phyloP scores from a whole-genome alignment of 1,140 invertebrate species.

The Aricia agestis region DNA sequence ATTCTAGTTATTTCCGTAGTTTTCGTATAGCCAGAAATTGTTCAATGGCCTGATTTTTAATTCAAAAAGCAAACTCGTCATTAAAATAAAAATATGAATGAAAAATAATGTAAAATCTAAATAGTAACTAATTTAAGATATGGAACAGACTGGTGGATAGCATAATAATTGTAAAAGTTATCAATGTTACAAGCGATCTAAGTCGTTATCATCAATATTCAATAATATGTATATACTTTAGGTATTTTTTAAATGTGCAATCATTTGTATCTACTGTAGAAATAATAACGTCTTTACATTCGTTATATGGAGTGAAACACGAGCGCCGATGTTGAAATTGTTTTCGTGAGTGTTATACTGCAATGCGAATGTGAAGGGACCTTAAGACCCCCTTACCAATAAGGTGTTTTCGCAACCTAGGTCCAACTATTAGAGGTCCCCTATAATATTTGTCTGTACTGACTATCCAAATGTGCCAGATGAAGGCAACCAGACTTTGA shows the following conservation, averaged over 20 bases:
- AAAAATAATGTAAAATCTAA: background rate
- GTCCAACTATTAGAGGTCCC: too few species aligned
- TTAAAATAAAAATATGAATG: background rate
- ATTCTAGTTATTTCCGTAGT: too few species aligned
- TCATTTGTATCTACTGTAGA: slow-evolving; percentile 49
- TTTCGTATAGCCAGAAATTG: background rate
- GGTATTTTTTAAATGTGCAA: slow-evolving; percentile 62
- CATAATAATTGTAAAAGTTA: background rate
- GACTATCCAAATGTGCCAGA: too few species aligned
- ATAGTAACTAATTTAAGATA: background rate
- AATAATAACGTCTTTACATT: slow-evolving; percentile 25
- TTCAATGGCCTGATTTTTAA: background rate
- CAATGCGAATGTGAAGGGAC: background rate
- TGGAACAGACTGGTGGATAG: background rate
- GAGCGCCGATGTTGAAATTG: background rate
- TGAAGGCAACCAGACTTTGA: too few species aligned
- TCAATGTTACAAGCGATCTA: background rate
- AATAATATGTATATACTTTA: slow-evolving; percentile 40
- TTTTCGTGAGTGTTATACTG: background rate
- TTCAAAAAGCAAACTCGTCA: background rate
- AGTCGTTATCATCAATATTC: slow-evolving; percentile 13
- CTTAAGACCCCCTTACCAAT: background rate
- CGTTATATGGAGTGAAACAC: background rate
- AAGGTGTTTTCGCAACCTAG: too few species aligned
- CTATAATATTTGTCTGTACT: too few species aligned